These are phyloP conservation scores for Malthinus seriepunctatus DNA, from an alignment of 2,888 invertebrate species.

Conservation along the genomic window DNA sequence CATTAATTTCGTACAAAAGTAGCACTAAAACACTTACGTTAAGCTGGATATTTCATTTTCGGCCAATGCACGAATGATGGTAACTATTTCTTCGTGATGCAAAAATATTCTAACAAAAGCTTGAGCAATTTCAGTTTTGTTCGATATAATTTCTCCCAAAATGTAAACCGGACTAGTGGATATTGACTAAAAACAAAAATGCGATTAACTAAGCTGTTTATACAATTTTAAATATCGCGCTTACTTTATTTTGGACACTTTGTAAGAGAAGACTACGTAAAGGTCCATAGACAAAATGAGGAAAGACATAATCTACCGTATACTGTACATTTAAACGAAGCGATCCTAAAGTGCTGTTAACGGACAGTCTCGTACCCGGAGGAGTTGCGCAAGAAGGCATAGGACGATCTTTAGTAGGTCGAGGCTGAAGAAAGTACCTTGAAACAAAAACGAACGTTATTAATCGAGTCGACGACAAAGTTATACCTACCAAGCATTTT, in stretches of 20 bases:
- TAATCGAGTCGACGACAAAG: not conserved
- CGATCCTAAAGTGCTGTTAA: constrained; percentile 74
- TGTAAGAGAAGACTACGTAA: constrained; percentile 77
- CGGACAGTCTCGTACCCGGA: constrained; percentile 71
- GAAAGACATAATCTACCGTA: constrained; percentile 88
- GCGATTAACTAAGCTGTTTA: constrained; percentile 7
- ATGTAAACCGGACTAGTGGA: constrained; percentile 82
- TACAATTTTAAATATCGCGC: not conserved
- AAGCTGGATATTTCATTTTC: constrained; percentile 88
- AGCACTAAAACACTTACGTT: constrained; percentile 65
- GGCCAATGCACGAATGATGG: constrained; percentile 80
- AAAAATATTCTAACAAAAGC: constrained; percentile 85
- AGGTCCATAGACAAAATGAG: constrained; percentile 76
- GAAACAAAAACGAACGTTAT: constrained; percentile 25
- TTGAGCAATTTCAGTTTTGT: constrained; percentile 88
- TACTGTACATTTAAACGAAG: constrained; percentile 85
- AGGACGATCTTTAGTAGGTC: constrained; percentile 64
- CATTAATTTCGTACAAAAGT: too few relatives aligned
- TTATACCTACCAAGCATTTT: constrained; percentile 73
- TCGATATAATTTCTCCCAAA: constrained; percentile 82
- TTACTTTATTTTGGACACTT: constrained; percentile 69
- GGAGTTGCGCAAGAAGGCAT: constrained; percentile 70
- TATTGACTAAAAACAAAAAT: constrained; percentile 64
- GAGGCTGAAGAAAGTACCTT: constrained; percentile 79
- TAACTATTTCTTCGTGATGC: constrained; percentile 83